Evolutionary conservation across 2,888 invertebrate genomes (phyloP), one percentile per base, ranked within the genome.

Genomic region (Saturnia japonica): DNA sequence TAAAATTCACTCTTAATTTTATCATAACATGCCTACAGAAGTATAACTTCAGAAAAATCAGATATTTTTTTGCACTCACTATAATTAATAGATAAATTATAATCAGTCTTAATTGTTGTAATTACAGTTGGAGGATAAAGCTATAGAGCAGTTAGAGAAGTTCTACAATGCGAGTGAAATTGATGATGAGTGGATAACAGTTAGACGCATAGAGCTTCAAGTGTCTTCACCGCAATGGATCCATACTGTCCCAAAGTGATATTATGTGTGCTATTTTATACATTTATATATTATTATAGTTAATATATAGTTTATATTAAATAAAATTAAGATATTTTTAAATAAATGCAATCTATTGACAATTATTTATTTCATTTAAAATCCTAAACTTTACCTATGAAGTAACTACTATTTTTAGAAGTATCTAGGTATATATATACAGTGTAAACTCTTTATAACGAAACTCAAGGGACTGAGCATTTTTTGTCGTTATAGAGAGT

Each of bases 71-170:
- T n/a, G n/a, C n/a, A n/a, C n/a, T n/a, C n/a, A n/a, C n/a, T n/a
- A n/a, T n/a, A n/a, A n/a, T n/a, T n/a, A n/a, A n/a, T n/a, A n/a
- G n/a, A n/a, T n/a, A n/a, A n/a, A n/a, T n/a, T 2, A 54, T 54
- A 54, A 54, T n/a, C 54, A 22, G 11, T 54, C 9, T 54, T 19
- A 51, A 67, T 40, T 40, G 45, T 72, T 77, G 80, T 71, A 68
- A 74, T 88, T 92, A 54, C 90, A 97, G 97, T 94, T 97, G 77
- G 98, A 98, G 93, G 98, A 98, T 85, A 96, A 96, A 85, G 98
- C 98, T 0, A 97, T 98, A 77, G 96, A 96, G 73, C 97, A 98
- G 77, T 88, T 98, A 72, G 94, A 95, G 71, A 93, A 94, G 72
- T 96, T 97, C 85, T 98, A 98, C 89, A 96, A 96, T 80, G 95